These are phyloP conservation scores for Delia radicum DNA, from an alignment of 1,140 invertebrate genomes.

Conservation along the genomic window DNA sequence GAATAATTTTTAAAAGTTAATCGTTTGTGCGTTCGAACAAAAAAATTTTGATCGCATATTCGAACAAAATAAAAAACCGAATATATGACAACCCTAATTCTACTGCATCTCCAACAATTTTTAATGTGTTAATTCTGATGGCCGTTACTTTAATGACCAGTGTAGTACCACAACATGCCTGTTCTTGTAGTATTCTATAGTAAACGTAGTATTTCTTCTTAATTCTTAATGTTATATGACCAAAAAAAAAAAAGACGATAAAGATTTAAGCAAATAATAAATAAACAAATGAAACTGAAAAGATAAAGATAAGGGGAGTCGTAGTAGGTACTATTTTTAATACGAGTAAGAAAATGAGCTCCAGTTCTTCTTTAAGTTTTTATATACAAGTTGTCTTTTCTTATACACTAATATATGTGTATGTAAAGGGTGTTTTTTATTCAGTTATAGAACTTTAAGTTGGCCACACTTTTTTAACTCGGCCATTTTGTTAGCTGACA, in stretches of 20 bases:
- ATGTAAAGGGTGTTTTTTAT: too few species aligned
- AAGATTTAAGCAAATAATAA: constrained; percentile 24
- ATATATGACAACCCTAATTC: too few species aligned
- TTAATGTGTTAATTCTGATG: too few species aligned
- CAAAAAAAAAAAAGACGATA: not conserved
- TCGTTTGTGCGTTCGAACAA: too few species aligned
- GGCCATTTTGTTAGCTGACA: too few species aligned
- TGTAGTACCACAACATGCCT: not conserved
- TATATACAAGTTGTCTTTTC: constrained; percentile 7
- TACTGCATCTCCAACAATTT: too few species aligned
- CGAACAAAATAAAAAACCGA: too few species aligned
- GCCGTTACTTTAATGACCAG: too few species aligned
- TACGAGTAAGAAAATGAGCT: not conserved
- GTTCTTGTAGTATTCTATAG: not conserved
- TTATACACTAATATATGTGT: not conserved
- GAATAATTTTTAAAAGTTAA: too few species aligned
- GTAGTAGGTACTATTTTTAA: not conserved
- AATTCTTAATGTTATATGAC: not conserved
- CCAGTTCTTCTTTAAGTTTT: constrained; percentile 3
- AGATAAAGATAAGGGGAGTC: constrained; percentile 17
- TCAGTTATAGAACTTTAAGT: too few species aligned
- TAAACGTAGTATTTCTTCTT: not conserved
- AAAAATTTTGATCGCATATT: too few species aligned
- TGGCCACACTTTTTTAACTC: too few species aligned
- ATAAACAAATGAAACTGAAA: constrained; percentile 22